Conservation (phyloP, 2,797 vertebrate species). For the Enteromius paludinosus region DNA sequence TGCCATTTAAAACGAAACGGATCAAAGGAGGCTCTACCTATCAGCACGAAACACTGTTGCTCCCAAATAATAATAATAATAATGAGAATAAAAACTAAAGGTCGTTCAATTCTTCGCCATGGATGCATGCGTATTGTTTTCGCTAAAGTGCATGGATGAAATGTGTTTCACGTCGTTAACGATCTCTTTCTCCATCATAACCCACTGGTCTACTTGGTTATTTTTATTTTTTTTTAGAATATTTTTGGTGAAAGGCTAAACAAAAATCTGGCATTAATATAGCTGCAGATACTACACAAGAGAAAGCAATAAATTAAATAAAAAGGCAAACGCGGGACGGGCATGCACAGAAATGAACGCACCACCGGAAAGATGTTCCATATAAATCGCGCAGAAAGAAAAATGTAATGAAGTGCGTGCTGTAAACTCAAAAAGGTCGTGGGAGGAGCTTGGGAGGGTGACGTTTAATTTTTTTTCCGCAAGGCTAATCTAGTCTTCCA, state of each 20-base stretch:
- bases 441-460: constrained; percentile 19
- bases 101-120: constrained; percentile 73
- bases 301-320: constrained; percentile 80
- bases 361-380: constrained; percentile 61
- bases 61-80: constrained; percentile 65
- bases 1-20: constrained; percentile 82
- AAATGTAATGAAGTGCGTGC: constrained; percentile 54
- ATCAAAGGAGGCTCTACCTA: constrained; percentile 33
- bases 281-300: constrained; percentile 72
- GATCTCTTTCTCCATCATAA: constrained; percentile 51
- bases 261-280: constrained; percentile 60
- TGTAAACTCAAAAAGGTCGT: constrained; percentile 32
- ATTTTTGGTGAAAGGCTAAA: constrained; percentile 64
- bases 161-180: constrained; percentile 35
- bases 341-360: constrained; percentile 66
- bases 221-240: background rate
- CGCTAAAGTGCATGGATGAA: constrained; percentile 57
- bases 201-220: constrained; percentile 34
- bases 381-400: constrained; percentile 66
- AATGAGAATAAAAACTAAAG: constrained; percentile 59
- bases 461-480: background rate
- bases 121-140: constrained; percentile 63
- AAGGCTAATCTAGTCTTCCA: constrained; percentile 64
- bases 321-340: constrained; percentile 71
- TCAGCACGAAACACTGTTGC: constrained; percentile 74